A percentile compares a stretch with the other conserved stretches of the same genome.
phyloP scores from a whole-genome alignment of 1,140 invertebrate genomes.

The Ceratina australensis region DNA sequence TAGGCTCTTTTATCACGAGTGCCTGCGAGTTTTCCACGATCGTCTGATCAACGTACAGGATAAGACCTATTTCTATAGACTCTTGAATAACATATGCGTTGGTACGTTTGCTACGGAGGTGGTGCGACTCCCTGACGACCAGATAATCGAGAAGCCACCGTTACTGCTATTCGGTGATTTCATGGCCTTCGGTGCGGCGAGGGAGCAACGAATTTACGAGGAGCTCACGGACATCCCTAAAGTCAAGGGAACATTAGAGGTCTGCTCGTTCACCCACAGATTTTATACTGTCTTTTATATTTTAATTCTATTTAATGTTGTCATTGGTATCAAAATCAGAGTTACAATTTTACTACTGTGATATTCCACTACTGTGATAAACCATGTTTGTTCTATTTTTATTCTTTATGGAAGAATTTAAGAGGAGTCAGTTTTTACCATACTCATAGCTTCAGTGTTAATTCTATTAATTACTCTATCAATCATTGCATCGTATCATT shows the following conservation, averaged over 20 bases:
- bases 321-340: background rate
- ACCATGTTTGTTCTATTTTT: too few species aligned
- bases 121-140: conserved; percentile 83
- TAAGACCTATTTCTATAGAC: conserved; percentile 87
- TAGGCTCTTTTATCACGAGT: conserved; percentile 94
- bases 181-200: conserved; percentile 86
- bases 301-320: too few species aligned
- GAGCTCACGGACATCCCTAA: conserved; percentile 90
- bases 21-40: conserved; percentile 94
- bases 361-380: too few species aligned
- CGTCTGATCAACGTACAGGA: conserved; percentile 90
- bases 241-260: conserved; percentile 85
- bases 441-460: too few species aligned
- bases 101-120: conserved; percentile 84
- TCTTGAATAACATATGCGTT: conserved; percentile 83
- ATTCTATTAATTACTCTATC: too few species aligned
- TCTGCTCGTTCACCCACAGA: too few species aligned
- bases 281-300: too few species aligned
- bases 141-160: conserved; percentile 84
- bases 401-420: too few species aligned
- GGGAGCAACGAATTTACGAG: conserved; percentile 89
- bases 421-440: too few species aligned
- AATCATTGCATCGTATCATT: too few species aligned
- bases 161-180: conserved; percentile 93
- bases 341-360: too few species aligned